Base-by-base conservation (phyloP, 2,797 vertebrate genomes). In the Sebastes goodei region DNA sequence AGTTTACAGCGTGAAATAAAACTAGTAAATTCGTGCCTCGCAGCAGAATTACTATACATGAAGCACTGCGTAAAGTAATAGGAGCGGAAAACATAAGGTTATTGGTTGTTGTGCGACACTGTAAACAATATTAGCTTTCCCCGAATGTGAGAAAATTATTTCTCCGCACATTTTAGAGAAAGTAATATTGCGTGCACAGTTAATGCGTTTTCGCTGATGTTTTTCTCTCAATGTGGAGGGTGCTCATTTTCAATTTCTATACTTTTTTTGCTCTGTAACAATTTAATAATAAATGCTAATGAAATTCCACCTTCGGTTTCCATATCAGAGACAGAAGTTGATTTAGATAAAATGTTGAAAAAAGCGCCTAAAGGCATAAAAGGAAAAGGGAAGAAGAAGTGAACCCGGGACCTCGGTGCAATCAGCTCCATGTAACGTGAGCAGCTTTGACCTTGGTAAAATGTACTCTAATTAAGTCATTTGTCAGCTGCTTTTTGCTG, bases 251-350 rank as follows among this genome's bases (percentile, higher is more conserved):
- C 56, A 71, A 27, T 67, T 65, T 75, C 29, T 35, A 1, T 12
- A n/a, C 23, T 66, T 67, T 46, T 27, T 33, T 17, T 15, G 5
- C 33, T 17, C 10, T 21, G 23, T 69, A 30, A 71, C 77, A 75
- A 78, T 86, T 88, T 64, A 10, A 77, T 88, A 88, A 87, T 78
- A 69, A 78, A 90, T 88, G 84, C 78, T 67, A 88, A 92, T 89
- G 62, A 85, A 89, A 93, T 89, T 85, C 81, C 71, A 86, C 81
- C 78, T 79, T 90, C n/a, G 42, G 53, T 78, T 92, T 80, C 82
- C 42, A 73, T 82, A 75, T 80, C 33, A 27, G 63, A 87, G 83
- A 82, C 69, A 57, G 56, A 85, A 83, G 85, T 88, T 77, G 85
- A 79, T 88, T 90, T 86, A 81, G 82, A 76, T 88, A 87, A 89